Percentiles rank a stretch among this genome's conserved stretches.
Evolutionary conservation across 2,797 vertebrate species (phyloP).

Genomic region (Clamator glandarius): DNA sequence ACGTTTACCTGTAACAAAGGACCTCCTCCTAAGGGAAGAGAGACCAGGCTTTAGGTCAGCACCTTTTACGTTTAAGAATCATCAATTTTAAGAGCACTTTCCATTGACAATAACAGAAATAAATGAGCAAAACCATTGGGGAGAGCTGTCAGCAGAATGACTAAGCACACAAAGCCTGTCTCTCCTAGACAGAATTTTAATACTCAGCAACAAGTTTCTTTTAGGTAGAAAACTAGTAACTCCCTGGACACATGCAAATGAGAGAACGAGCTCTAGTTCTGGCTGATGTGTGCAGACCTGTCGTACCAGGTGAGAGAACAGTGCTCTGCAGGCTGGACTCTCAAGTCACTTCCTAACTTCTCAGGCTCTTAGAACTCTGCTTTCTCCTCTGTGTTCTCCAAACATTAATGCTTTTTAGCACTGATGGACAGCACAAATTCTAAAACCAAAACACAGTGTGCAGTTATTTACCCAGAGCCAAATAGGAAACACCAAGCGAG

Average conservation of each 20-base stretch:
- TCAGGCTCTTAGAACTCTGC: fast-evolving
- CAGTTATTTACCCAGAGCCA: neutral
- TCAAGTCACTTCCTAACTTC: fast-evolving
- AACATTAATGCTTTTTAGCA: neutral
- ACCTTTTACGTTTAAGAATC: neutral
- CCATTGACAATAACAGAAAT: neutral
- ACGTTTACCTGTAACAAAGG: neutral
- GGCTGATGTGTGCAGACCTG: neutral
- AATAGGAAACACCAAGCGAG: neutral
- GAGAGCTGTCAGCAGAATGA: neutral
- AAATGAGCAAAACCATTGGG: neutral
- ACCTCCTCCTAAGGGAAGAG: slow-evolving; percentile 5
- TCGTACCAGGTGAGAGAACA: neutral
- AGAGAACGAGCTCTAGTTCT: neutral
- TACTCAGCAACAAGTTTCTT: slow-evolving; percentile 30
- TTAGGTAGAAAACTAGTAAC: neutral
- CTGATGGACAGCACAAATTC: neutral
- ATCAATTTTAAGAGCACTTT: neutral
- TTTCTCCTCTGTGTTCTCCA: neutral
- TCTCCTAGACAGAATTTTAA: neutral
- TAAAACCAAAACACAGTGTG: neutral
- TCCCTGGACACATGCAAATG: neutral
- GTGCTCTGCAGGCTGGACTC: neutral
- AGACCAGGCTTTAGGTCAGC: neutral
- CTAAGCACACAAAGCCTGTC: neutral